Evolutionary conservation across 2,113 vertebrate genomes (phyloP).

Genomic region (Sitta europaea): DNA sequence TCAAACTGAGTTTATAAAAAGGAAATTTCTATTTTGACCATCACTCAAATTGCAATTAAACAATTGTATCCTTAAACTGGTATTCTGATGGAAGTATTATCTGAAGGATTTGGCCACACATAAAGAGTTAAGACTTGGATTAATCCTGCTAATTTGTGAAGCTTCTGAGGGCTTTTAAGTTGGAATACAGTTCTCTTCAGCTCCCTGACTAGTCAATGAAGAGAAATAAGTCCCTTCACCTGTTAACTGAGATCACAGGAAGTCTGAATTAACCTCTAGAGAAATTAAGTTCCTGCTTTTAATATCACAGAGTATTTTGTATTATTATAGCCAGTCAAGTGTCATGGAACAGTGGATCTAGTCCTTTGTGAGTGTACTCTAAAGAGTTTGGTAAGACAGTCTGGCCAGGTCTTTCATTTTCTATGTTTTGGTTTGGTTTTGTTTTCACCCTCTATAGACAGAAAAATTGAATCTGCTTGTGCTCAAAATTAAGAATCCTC

Average conservation of each 20-base stretch:
- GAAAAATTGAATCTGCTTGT: neutral
- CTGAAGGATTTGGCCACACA: neutral
- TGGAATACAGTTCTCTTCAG: neutral
- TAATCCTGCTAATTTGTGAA: neutral
- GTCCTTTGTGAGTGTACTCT: neutral
- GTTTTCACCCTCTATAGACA: fast-evolving
- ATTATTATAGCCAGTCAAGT: neutral
- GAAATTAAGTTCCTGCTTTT: neutral
- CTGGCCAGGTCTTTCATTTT: neutral
- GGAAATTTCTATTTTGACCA: neutral
- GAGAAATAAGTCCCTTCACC: neutral
- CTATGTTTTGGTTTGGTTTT: neutral
- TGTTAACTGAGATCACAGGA: neutral
- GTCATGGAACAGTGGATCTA: neutral
- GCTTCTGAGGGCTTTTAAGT: neutral
- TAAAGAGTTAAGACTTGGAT: neutral
- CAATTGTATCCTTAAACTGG: fast-evolving
- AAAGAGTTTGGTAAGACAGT: neutral
- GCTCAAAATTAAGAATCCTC: neutral
- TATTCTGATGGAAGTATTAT: neutral
- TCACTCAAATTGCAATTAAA: neutral
- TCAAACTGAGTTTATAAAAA: neutral
- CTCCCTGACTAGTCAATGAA: neutral
- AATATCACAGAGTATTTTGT: neutral
- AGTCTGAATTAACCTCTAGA: neutral